Evolutionary conservation across 2,888 invertebrate species (phyloP).

Genomic region (Conomelus anceps): DNA sequence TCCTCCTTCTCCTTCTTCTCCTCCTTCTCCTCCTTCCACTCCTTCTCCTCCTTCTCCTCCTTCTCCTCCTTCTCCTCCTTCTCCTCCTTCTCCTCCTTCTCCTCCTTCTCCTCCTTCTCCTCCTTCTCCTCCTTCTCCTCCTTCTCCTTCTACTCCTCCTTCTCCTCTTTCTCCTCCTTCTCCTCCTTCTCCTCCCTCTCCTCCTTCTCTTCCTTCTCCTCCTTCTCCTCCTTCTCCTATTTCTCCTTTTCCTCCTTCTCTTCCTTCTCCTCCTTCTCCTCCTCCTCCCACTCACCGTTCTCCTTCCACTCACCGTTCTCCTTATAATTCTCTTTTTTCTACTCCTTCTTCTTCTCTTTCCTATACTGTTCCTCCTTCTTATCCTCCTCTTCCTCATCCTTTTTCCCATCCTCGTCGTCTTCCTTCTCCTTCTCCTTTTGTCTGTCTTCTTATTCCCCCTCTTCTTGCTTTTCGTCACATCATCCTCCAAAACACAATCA

Average conservation of each 20-base stretch:
- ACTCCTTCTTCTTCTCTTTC: not conserved
- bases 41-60: not conserved
- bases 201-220: not conserved
- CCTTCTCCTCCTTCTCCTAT: not conserved
- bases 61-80: not conserved
- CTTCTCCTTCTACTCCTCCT: not conserved
- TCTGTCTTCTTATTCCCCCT: not conserved
- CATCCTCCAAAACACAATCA: too few species aligned
- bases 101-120: not conserved
- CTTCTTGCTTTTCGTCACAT: not conserved
- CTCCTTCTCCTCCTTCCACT: not conserved
- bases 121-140: not conserved
- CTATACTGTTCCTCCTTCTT: not conserved
- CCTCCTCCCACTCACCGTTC: not conserved
- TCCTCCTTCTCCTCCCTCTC: not conserved
- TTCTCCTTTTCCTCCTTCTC: not conserved
- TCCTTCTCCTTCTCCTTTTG: not conserved
- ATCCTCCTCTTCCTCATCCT: not conserved
- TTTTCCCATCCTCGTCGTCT: not conserved
- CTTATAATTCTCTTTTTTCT: not conserved
- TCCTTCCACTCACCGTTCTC: too few species aligned
- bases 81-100: not conserved
- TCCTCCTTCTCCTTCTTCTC: not conserved
- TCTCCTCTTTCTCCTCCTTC: not conserved
- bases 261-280: not conserved